These are phyloP conservation scores for Byasa hedistus DNA, from an alignment of 2,888 invertebrate species.

Conservation along the genomic window DNA sequence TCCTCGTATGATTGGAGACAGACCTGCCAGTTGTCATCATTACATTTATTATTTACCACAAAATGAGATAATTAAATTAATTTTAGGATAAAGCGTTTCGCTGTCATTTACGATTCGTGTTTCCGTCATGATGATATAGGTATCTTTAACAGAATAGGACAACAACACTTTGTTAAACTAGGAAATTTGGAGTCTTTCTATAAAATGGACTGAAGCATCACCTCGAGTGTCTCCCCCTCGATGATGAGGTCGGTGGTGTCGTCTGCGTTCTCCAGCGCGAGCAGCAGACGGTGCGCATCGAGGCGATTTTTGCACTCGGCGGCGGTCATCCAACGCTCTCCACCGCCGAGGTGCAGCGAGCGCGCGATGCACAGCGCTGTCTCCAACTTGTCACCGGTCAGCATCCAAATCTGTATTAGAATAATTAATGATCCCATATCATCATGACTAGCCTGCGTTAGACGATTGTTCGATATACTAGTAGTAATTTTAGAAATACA, in stretches of 20 bases:
- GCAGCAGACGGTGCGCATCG: slow-evolving; percentile 57
- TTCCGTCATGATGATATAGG: no score
- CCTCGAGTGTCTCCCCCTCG: slow-evolving; percentile 73
- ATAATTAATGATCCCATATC: not conserved
- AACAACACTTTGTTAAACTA: no score
- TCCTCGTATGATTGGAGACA: slow-evolving; percentile 85
- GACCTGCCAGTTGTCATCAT: slow-evolving; percentile 51
- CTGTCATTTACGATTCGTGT: no score
- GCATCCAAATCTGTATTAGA: slow-evolving; percentile 88
- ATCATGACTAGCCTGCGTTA: no score
- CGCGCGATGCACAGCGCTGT: slow-evolving; percentile 99
- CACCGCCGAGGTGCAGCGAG: slow-evolving; percentile 88
- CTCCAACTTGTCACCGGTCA: slow-evolving; percentile 97
- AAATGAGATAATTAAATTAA: not conserved
- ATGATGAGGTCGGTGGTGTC: slow-evolving; percentile 60
- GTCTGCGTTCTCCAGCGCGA: slow-evolving; percentile 40
- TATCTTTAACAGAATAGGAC: no score
- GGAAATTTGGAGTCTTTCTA: no score
- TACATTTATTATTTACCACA: not conserved
- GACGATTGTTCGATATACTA: no score
- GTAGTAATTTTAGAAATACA: no score
- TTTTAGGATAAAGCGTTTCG: no score
- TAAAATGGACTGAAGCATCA: slow-evolving; percentile 31
- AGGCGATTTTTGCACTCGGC: slow-evolving; percentile 47
- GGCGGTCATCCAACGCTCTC: slow-evolving; percentile 50